phyloP scores from a whole-genome alignment of 2,888 invertebrate genomes.

The Mystacides longicornis region DNA sequence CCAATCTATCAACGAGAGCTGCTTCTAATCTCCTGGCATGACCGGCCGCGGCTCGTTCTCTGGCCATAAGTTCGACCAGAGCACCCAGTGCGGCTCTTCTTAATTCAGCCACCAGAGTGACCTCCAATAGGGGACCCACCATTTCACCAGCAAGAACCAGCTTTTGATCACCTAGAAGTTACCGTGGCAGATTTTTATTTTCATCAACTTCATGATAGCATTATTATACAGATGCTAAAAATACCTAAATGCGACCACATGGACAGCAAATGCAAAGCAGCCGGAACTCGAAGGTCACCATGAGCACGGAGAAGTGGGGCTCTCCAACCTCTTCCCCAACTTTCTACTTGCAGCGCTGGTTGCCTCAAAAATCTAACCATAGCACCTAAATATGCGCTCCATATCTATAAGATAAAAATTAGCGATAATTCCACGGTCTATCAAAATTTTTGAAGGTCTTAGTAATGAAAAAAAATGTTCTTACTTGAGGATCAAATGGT shows the following conservation, averaged over 20 bases:
- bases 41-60: constrained; percentile 74
- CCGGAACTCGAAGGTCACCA: constrained; percentile 85
- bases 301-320: constrained; percentile 44
- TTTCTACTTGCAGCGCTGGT: constrained; percentile 24
- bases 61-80: constrained; percentile 93
- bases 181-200: no score
- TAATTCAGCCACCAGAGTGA: constrained; percentile 85
- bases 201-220: no score
- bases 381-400: constrained; percentile 25
- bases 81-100: constrained; percentile 86
- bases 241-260: constrained; percentile 83
- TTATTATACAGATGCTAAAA: no score
- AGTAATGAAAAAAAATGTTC: background rate
- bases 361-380: constrained; percentile 24
- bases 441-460: background rate
- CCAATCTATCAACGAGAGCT: constrained; percentile 88
- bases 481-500: constrained; percentile 53
- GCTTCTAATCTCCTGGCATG: constrained; percentile 88
- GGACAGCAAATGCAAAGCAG: constrained; percentile 85
- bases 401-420: constrained; percentile 13
- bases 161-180: constrained; percentile 70
- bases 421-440: background rate
- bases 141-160: constrained; percentile 85
- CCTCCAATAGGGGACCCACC: constrained; percentile 89
- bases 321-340: constrained; percentile 25